Conservation (phyloP, 2,797 vertebrate species). For the Enteromius afrohamiltoni region DNA sequence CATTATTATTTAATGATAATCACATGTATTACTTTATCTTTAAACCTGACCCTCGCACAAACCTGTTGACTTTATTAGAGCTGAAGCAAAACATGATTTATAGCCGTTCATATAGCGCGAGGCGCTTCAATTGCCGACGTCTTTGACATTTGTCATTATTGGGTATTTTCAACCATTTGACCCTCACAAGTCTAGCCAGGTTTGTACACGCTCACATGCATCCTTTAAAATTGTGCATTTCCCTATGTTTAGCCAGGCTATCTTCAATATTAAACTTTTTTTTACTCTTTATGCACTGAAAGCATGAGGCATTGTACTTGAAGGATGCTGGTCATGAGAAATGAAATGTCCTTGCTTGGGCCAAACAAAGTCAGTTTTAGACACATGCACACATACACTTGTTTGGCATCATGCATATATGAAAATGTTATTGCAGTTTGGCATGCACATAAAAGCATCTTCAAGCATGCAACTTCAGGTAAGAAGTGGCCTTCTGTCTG, state of each 20-base stretch:
- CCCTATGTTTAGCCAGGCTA: not conserved
- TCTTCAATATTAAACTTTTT: not conserved
- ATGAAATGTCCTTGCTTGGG: not conserved
- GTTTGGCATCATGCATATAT: not conserved
- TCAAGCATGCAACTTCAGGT: not conserved
- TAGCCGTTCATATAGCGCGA: not conserved
- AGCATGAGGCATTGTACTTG: not conserved
- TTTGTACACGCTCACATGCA: not conserved
- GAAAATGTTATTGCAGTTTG: not conserved
- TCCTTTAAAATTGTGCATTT: not conserved
- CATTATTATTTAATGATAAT: not conserved
- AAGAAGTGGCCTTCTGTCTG: not conserved
- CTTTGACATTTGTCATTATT: constrained; percentile 5
- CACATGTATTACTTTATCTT: not conserved
- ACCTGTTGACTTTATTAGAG: constrained; percentile 20
- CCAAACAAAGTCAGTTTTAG: not conserved
- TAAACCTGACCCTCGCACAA: not conserved
- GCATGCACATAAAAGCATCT: not conserved
- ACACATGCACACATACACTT: not conserved
- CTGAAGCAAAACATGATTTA: constrained; percentile 9
- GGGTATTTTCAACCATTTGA: not conserved
- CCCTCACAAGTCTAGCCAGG: no score
- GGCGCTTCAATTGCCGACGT: not conserved
- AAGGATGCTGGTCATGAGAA: not conserved
- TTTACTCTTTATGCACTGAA: not conserved